These are phyloP conservation scores for Calypte anna DNA, from an alignment of 2,113 vertebrate genomes.

Conservation along the genomic window DNA sequence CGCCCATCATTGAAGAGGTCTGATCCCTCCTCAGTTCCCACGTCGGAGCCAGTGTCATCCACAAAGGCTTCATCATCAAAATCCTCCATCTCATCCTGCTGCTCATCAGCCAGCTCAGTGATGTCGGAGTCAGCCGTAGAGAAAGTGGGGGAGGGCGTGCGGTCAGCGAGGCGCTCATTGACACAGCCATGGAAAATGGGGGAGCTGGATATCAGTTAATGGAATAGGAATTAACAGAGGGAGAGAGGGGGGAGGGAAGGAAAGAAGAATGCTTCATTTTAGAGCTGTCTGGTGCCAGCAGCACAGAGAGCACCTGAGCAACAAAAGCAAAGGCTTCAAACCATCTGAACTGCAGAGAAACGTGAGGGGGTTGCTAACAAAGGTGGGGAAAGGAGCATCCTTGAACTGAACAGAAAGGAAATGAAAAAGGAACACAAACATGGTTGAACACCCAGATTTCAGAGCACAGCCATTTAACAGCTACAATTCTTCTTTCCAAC, in stretches of 20 bases:
- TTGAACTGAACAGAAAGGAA: slow-evolving; percentile 51
- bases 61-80: slow-evolving; percentile 97
- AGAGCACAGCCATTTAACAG: not conserved
- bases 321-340: slow-evolving; percentile 21
- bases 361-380: not conserved
- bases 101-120: slow-evolving; percentile 97
- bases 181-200: slow-evolving; percentile 99
- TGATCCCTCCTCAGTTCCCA: slow-evolving; percentile 96
- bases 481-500: not conserved
- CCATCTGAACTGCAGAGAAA: not conserved
- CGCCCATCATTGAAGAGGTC: slow-evolving; percentile 98
- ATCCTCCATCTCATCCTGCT: slow-evolving; percentile 97
- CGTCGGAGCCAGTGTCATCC: slow-evolving; percentile 97
- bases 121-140: slow-evolving; percentile 98
- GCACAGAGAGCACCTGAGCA: slow-evolving; percentile 31
- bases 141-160: slow-evolving; percentile 99
- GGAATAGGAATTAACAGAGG: slow-evolving; percentile 71
- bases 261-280: slow-evolving; percentile 65
- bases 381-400: not conserved
- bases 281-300: slow-evolving; percentile 40
- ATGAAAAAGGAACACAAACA: slow-evolving; percentile 4
- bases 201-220: slow-evolving; percentile 84
- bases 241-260: slow-evolving; percentile 6
- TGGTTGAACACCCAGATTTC: not conserved
- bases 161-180: slow-evolving; percentile 95